Conservation (phyloP, 2,888 invertebrate species). For the Thereva nobilitata region DNA sequence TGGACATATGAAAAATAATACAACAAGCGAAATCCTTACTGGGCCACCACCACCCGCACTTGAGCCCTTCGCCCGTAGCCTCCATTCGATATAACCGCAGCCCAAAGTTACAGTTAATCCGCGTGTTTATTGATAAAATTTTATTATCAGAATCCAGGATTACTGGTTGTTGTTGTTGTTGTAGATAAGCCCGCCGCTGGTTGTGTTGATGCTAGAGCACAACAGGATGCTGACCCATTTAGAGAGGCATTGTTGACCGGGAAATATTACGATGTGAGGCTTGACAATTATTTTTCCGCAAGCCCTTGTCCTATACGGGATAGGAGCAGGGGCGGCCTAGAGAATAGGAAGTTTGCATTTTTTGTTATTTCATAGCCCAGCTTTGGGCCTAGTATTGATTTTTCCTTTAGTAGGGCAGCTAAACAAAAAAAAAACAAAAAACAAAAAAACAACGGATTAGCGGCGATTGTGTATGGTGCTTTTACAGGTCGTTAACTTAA, state of each 20-base stretch:
- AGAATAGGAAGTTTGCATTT: too few species aligned
- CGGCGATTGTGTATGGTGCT: too few species aligned
- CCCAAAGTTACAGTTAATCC: constrained; percentile 19
- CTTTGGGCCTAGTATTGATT: too few species aligned
- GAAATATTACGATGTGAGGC: constrained; percentile 29
- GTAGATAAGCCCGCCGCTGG: not conserved
- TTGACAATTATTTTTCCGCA: constrained; percentile 5
- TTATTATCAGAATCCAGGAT: constrained; percentile 33
- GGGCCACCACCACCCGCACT: not conserved
- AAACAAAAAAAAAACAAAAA: too few species aligned
- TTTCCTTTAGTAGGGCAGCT: too few species aligned
- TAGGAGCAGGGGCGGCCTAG: too few species aligned
- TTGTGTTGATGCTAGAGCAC: constrained; percentile 6
- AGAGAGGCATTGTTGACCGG: constrained; percentile 21
- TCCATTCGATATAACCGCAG: not conserved
- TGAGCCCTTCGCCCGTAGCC: not conserved
- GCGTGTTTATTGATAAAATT: constrained; percentile 34
- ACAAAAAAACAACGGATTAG: too few species aligned
- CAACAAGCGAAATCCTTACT: too few species aligned
- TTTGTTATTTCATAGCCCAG: too few species aligned
- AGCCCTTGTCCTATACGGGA: too few species aligned
- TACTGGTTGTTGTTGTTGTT: constrained; percentile 8
- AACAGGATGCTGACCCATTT: constrained; percentile 14
- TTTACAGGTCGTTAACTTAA: too few species aligned
- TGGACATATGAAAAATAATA: too few species aligned